These are phyloP conservation scores for Vesta saturnalis DNA, from an alignment of 2,888 invertebrate species.

Conservation along the genomic window DNA sequence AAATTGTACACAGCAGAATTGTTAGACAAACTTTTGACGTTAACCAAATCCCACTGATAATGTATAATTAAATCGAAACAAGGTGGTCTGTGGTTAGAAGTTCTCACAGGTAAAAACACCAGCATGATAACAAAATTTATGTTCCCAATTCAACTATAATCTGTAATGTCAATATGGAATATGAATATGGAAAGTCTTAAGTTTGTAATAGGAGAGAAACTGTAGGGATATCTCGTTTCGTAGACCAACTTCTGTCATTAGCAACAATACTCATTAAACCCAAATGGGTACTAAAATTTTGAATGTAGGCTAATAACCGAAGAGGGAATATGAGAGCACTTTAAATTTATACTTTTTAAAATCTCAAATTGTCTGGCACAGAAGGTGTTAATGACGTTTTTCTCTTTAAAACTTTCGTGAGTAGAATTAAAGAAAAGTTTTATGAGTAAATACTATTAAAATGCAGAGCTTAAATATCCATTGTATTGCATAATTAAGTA, in stretches of 20 bases:
- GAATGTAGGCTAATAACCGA: conserved; percentile 18
- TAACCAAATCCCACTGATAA: conserved; percentile 1
- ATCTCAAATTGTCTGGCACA: no score
- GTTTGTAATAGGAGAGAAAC: conserved; percentile 26
- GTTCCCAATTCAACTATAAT: not conserved
- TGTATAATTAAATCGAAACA: conserved; percentile 1
- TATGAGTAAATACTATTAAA: no score
- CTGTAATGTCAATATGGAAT: conserved; percentile 13
- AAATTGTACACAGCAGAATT: not conserved
- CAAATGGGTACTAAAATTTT: conserved; percentile 27
- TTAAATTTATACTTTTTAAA: no score
- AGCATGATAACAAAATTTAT: not conserved
- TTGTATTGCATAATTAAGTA: no score
- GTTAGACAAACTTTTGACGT: not conserved
- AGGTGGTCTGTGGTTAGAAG: not conserved
- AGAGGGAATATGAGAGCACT: not conserved
- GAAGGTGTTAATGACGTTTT: no score
- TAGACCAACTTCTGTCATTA: conserved; percentile 48
- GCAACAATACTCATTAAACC: conserved; percentile 44
- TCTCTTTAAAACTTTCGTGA: no score
- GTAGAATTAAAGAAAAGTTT: no score
- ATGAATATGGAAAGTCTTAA: conserved; percentile 21
- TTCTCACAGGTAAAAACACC: not conserved
- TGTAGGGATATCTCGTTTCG: conserved; percentile 38
- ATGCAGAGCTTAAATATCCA: no score